These are phyloP conservation scores for Xiphophorus birchmanni DNA, from an alignment of 2,797 vertebrate species.

Conservation along the genomic window DNA sequence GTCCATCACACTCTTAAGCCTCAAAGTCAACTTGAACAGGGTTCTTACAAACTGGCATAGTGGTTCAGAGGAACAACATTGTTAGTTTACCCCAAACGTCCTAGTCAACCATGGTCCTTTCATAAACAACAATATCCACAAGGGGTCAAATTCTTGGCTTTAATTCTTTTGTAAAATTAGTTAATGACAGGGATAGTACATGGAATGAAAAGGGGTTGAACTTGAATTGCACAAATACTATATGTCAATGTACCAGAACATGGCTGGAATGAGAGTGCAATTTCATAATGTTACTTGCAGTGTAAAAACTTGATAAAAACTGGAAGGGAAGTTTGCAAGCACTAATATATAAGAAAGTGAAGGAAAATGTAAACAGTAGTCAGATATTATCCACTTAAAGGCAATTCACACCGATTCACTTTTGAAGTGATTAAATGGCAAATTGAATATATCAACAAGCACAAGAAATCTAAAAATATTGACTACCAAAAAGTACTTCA, in stretches of 20 bases:
- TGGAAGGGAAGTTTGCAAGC: neutral
- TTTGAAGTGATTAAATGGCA: slow-evolving; percentile 44
- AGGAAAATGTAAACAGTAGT: slow-evolving; percentile 15
- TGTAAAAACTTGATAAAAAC: neutral
- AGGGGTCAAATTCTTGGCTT: neutral
- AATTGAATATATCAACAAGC: slow-evolving; percentile 56
- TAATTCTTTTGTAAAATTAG: neutral
- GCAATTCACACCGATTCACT: slow-evolving; percentile 25
- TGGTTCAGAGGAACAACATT: neutral
- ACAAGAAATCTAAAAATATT: slow-evolving; percentile 43
- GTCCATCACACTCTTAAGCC: neutral
- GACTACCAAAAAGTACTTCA: slow-evolving; percentile 40
- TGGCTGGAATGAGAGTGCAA: neutral
- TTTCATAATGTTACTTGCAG: slow-evolving; percentile 9
- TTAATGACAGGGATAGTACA: neutral
- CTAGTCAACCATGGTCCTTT: neutral
- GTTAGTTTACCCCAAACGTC: neutral
- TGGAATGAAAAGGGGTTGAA: neutral
- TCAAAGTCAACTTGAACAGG: neutral
- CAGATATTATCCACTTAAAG: slow-evolving; percentile 37
- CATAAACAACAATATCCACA: neutral
- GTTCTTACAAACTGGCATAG: neutral
- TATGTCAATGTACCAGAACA: neutral
- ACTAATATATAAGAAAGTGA: neutral
- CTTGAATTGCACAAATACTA: neutral